Base-by-base conservation (phyloP, 2,113 vertebrate species). In the Pogona vitticeps region DNA sequence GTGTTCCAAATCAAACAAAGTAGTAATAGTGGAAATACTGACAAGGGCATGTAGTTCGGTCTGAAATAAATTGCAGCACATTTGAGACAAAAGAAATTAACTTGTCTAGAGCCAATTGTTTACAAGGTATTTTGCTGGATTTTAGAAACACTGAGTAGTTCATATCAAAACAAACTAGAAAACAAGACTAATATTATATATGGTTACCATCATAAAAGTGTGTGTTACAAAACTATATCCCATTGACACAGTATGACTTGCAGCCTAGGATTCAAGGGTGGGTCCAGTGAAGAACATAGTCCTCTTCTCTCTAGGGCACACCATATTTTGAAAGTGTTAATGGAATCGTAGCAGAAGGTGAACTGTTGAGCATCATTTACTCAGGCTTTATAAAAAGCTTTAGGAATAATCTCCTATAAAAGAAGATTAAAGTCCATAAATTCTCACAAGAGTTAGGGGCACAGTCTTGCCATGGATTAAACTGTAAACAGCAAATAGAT, bases 391-490 rank as follows among this genome's bases (percentile, higher is more conserved):
- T 90, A 92, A 92, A 93, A 94, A 94, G 92, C 94, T 92, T 94
- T 92, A 91, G 92, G 90, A 95, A 94, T 93, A 81, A 92, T 93
- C 90, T 85, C 93, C 88, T 94, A 92, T 95, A 95, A 95, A 95
- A 94, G 93, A 95, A 94, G 94, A 95, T 95, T 95, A 95, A 95
- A 95, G 93, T 85, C 85, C 92, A 95, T 95, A 95, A 95, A 95
- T 95, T 94, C 94, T 92, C 93, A 90, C 94, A 94, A 46, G 91
- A 92, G 93, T 90, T 94, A 93, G 94, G 89, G 90, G 91, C 90
- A 93, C 92, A 93, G 88, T 88, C 92, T 93, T 93, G 92, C 92
- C 91, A 90, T 92, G 93, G 92, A 95, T 95, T 94, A 95, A 95
- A 93, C 91, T 88, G 89, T 91, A 90, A 89, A 93, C 92, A 92